Base-by-base conservation (phyloP, 2,797 vertebrate genomes). In the Scolopax bukidnonensis region DNA sequence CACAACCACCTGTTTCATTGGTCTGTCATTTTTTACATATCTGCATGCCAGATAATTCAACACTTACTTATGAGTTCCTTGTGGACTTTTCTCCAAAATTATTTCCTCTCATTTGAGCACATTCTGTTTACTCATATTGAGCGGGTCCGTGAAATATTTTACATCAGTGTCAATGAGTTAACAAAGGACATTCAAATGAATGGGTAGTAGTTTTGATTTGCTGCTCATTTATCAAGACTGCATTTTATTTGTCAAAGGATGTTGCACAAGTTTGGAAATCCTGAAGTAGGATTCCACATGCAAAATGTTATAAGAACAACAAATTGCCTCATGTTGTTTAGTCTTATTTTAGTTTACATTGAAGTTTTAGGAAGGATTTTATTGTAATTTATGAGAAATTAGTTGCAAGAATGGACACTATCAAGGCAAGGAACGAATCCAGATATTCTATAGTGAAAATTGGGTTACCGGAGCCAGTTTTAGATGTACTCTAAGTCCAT, bases 271-370 rank as follows among this genome's bases (percentile, higher is more conserved):
- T 64, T 77, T 78, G 56, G 48, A 54, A 28, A 61, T 64, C 18
- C 25, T n/a, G 11, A 41, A 40, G 7, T 45, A 77, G 32, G 15
- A 65, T 6, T 43, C 5, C 24, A 69, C 4, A 19, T 5, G 5
- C 36, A 81, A 57, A 81, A 6, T 12, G 4, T 53, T 78, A 68
- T 5, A 60, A 59, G 23, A 90, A 50, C 7, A 71, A 61, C 9
- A 84, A 77, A 41, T 6, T 84, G 1, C 1, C 4, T 9, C 5
- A 1, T 2, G 0, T 33, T 28, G 2, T 32, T 90, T 10, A 65
- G 20, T 27, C 30, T 40, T 71, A 36, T 68, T 92, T 91, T 61
- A 77, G 24, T 53, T 87, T 63, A 32, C 5, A 12, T 33, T 69
- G 21, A 82, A 41, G 6, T n/a, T 95, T 63, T 23, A 45, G 20